A percentile compares a stretch with the other conserved stretches of the same genome.
Evolutionary conservation across 2,113 vertebrate species (phyloP).

Genomic region (Gasterosteus nipponicus): DNA sequence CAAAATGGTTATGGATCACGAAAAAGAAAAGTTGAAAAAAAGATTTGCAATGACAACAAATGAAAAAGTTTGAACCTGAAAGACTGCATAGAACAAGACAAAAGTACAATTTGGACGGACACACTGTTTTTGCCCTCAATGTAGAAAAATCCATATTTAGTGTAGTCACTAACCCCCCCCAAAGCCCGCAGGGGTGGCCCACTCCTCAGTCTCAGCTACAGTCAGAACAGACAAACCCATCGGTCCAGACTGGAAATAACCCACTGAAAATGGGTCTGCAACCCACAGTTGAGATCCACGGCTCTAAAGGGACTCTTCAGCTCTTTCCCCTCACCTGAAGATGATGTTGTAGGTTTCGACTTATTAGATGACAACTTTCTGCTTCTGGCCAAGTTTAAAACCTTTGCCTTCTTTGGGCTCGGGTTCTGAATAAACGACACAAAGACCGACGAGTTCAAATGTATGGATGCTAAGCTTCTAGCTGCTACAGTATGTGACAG

Average conservation of each 20-base stretch:
- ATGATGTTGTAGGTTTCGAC: conserved; percentile 23
- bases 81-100: no score
- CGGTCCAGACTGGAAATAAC: no score
- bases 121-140: no score
- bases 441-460: not conserved
- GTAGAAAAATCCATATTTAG: no score
- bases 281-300: not conserved
- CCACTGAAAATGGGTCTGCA: no score
- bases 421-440: conserved; percentile 41
- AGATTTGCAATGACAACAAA: no score
- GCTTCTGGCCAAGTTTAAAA: not conserved
- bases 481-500: not conserved
- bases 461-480: not conserved
- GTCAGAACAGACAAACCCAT: no score
- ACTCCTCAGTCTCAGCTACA: no score
- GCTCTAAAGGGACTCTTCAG: not conserved
- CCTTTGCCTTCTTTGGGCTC: conserved; percentile 40
- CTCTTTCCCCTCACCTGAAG: conserved; percentile 52
- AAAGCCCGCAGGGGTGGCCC: no score
- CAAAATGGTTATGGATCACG: not conserved
- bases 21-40: not conserved
- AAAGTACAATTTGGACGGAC: no score
- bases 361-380: conserved; percentile 31
- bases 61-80: no score
- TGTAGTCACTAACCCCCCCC: no score